Evolutionary conservation across 2,113 vertebrate genomes (phyloP).

Genomic region (Thymallus thymallus): DNA sequence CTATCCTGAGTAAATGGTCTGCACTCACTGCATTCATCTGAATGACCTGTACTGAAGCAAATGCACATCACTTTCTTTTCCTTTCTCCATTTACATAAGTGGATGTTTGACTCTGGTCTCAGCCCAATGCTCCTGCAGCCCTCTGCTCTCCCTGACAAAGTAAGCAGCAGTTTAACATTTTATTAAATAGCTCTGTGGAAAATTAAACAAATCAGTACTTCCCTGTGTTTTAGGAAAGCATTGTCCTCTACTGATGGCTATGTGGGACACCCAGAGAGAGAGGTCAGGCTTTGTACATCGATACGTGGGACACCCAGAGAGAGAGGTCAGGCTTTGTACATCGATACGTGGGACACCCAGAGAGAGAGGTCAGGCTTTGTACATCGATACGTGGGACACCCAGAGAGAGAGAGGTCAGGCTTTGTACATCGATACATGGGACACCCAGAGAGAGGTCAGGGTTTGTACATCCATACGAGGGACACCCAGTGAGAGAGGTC

Average conservation of each 20-base stretch:
- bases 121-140: neutral
- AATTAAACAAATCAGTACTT: neutral
- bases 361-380: neutral
- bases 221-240: conserved; percentile 3
- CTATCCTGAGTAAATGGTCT: conserved; percentile 50
- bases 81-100: conserved; percentile 13
- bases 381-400: neutral
- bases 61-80: neutral
- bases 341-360: neutral
- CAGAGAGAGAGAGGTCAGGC: neutral
- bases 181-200: neutral
- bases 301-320: neutral
- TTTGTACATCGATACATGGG: neutral
- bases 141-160: neutral
- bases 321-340: neutral
- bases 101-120: conserved; percentile 23
- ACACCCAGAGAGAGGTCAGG: too few relatives aligned
- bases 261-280: neutral
- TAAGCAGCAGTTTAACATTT: conserved; percentile 13
- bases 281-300: neutral
- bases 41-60: conserved; percentile 23
- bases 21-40: conserved; percentile 47
- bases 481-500: too few relatives aligned
- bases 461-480: too few relatives aligned
- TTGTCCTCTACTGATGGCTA: neutral